Percentiles rank a stretch among this genome's conserved stretches.
These are phyloP conservation scores for Synodontis membranacea DNA, from an alignment of 2,113 vertebrate genomes.

Conservation along the genomic window DNA sequence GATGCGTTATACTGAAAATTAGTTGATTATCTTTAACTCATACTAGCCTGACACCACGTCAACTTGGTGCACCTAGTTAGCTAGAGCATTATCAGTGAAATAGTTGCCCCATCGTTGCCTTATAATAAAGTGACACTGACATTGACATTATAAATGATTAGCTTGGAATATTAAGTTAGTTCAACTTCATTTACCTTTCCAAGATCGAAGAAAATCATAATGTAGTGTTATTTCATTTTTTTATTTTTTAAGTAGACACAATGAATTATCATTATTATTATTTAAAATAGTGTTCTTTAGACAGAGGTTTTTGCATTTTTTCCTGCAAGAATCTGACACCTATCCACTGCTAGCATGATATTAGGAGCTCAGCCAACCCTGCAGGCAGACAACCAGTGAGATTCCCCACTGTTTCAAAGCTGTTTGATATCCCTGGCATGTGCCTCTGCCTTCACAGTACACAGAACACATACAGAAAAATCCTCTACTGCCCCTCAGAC, in stretches of 20 bases:
- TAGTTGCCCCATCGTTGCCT: no score
- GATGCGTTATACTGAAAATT: not conserved
- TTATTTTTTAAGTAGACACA: not conserved
- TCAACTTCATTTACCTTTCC: not conserved
- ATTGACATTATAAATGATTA: not conserved
- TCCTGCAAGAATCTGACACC: slow-evolving; percentile 28
- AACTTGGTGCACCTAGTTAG: not conserved
- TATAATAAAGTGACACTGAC: not conserved
- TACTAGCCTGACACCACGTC: not conserved
- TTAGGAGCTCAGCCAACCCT: slow-evolving; percentile 50
- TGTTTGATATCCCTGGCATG: slow-evolving; percentile 56
- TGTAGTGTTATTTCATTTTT: not conserved
- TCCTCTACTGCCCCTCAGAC: slow-evolving; percentile 27
- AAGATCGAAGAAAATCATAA: not conserved
- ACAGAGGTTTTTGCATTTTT: slow-evolving; percentile 43
- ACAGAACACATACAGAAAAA: slow-evolving; percentile 38
- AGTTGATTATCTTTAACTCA: not conserved
- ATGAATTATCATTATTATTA: not conserved
- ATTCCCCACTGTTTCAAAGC: slow-evolving; percentile 49
- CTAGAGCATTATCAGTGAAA: not conserved
- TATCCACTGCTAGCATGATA: slow-evolving; percentile 44
- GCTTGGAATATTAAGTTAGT: not conserved
- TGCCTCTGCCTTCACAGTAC: slow-evolving; percentile 43
- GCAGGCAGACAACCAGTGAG: slow-evolving; percentile 50
- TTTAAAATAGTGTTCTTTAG: slow-evolving; percentile 23